phyloP scores from a whole-genome alignment of 2,888 invertebrate genomes.

The Geotrupes spiniger region DNA sequence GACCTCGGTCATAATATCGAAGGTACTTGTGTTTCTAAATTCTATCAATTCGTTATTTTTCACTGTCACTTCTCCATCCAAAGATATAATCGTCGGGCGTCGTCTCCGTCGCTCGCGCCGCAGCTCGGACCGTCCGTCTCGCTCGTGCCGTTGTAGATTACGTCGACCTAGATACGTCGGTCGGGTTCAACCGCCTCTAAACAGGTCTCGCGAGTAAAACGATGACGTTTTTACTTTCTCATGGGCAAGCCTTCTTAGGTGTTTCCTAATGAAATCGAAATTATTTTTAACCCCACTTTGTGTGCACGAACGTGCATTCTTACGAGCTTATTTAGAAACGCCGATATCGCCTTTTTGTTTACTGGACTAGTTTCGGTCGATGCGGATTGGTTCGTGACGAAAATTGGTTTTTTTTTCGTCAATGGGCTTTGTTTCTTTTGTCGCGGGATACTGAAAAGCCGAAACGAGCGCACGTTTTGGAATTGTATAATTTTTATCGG shows the following conservation, averaged over 20 bases:
- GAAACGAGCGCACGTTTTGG: too few species aligned
- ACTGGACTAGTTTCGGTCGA: too few species aligned
- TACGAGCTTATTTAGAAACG: not conserved
- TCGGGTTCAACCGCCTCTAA: constrained; percentile 42
- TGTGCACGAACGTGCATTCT: not conserved
- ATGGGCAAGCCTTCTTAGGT: constrained; percentile 31
- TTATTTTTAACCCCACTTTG: constrained; percentile 23
- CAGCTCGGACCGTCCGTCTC: constrained; percentile 16
- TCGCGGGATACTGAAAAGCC: too few species aligned
- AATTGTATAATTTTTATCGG: too few species aligned
- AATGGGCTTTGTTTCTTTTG: too few species aligned
- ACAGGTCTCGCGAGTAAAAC: constrained; percentile 38
- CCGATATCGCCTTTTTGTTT: too few species aligned
- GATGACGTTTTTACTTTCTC: constrained; percentile 37
- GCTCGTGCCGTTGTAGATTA: constrained; percentile 29
- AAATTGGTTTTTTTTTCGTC: too few species aligned
- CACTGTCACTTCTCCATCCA: constrained; percentile 41
- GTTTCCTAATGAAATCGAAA: constrained; percentile 33
- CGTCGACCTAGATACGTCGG: constrained; percentile 40
- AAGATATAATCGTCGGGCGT: constrained; percentile 19
- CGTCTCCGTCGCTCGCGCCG: constrained; percentile 14
- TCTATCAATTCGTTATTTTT: constrained; percentile 37
- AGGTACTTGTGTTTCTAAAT: constrained; percentile 21
- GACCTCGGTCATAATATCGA: constrained; percentile 29
- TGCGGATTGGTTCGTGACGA: too few species aligned